Evolutionary conservation across 2,888 invertebrate genomes (phyloP).

Genomic region (Agrotis clavis): DNA sequence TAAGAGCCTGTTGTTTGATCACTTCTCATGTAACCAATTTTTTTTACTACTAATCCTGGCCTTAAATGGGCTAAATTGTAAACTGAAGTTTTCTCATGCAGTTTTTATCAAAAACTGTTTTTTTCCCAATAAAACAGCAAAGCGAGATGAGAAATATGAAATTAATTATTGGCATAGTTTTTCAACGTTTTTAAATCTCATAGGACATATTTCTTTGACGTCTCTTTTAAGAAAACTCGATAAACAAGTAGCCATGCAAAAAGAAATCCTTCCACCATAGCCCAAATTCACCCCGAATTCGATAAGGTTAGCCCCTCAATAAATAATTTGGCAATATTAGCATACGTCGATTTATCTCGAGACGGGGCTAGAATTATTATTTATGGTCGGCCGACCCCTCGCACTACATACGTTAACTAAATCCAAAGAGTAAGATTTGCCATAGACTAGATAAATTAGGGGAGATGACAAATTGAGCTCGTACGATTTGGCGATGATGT

Average conservation of each 20-base stretch:
- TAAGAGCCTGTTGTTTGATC: too few species aligned
- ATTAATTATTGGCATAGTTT: too few species aligned
- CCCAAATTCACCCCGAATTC: constrained; percentile 43
- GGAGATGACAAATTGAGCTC: constrained; percentile 28
- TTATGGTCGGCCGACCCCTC: constrained; percentile 82
- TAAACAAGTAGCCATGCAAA: not conserved
- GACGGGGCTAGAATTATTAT: constrained; percentile 87
- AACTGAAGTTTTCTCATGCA: too few species aligned
- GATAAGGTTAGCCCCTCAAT: constrained; percentile 85
- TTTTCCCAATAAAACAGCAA: too few species aligned
- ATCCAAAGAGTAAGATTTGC: constrained; percentile 78
- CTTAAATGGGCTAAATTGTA: too few species aligned
- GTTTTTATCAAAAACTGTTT: too few species aligned
- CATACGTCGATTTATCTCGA: constrained; percentile 91
- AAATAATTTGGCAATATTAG: constrained; percentile 90
- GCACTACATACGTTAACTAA: constrained; percentile 88
- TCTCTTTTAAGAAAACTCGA: not conserved
- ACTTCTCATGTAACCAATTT: too few species aligned
- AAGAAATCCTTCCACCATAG: not conserved
- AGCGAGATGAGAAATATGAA: too few species aligned
- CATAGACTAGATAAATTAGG: constrained; percentile 56
- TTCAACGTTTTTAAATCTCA: too few species aligned
- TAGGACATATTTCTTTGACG: not conserved
- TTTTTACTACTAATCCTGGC: too few species aligned
- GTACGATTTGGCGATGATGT: not conserved